Evolutionary conservation across 2,113 vertebrate genomes (phyloP).

Genomic region (Triplophysa rosa): DNA sequence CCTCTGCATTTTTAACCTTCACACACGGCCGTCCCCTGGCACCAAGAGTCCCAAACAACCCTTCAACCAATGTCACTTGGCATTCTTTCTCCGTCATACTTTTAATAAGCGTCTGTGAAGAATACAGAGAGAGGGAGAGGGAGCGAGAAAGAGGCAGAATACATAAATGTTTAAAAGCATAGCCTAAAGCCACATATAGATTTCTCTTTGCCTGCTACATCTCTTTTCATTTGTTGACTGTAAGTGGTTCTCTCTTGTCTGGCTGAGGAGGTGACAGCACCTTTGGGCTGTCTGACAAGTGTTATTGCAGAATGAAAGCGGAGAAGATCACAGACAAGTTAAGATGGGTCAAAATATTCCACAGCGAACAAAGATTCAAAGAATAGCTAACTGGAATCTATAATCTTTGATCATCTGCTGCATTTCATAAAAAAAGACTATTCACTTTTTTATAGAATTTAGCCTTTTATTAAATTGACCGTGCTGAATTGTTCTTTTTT

Average conservation of each 20-base stretch:
- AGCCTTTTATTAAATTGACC: background rate
- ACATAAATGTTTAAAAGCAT: constrained; percentile 38
- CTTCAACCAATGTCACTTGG: constrained; percentile 16
- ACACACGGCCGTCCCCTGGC: constrained; percentile 10
- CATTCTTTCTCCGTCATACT: constrained; percentile 23
- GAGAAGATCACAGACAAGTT: constrained; percentile 2
- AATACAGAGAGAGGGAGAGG: background rate
- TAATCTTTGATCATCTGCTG: background rate
- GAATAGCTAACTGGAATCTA: background rate
- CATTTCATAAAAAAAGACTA: background rate
- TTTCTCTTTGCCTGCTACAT: constrained; percentile 42
- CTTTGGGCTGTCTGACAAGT: constrained; percentile 38
- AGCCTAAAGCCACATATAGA: constrained; percentile 35
- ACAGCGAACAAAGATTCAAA: background rate
- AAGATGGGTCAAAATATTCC: constrained; percentile 14
- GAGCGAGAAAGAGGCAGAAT: constrained; percentile 1
- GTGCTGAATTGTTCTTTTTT: background rate
- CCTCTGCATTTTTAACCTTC: constrained; percentile 31
- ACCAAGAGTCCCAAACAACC: constrained; percentile 27
- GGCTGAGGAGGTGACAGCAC: constrained; percentile 34
- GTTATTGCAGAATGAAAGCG: constrained; percentile 1
- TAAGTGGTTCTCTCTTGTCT: constrained; percentile 41
- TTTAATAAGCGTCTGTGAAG: background rate
- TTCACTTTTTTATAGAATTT: background rate
- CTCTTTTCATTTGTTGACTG: constrained; percentile 41